Percentiles rank a stretch among this genome's conserved stretches.
phyloP scores from a whole-genome alignment of 2,113 vertebrate genomes.

The Petrocephalus microphthalmus region DNA sequence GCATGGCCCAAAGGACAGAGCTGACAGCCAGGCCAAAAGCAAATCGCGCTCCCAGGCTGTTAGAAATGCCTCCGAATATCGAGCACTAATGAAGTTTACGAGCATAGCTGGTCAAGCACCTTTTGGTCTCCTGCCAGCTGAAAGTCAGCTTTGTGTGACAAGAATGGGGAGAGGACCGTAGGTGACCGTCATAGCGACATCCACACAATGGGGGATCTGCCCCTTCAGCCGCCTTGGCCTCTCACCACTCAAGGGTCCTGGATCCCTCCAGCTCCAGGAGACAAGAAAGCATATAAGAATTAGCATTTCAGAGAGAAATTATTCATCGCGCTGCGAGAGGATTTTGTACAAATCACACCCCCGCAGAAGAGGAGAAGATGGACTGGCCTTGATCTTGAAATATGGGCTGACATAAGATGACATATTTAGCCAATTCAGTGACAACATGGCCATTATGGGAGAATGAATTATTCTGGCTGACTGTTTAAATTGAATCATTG shows the following conservation, averaged over 20 bases:
- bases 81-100: background rate
- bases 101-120: background rate
- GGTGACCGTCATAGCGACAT: background rate
- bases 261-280: constrained; percentile 62
- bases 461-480: background rate
- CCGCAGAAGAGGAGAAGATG: background rate
- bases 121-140: background rate
- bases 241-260: constrained; percentile 74
- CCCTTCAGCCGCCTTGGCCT: background rate
- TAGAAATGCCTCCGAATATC: background rate
- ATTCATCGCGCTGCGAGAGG: constrained; percentile 5
- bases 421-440: background rate
- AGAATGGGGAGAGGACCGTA: background rate
- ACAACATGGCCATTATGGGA: background rate
- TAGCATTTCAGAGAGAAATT: constrained; percentile 24
- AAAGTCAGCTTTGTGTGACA: constrained; percentile 13
- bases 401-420: constrained; percentile 7
- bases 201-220: background rate
- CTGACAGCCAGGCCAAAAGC: background rate
- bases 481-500: background rate
- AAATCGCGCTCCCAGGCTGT: background rate
- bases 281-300: constrained; percentile 32
- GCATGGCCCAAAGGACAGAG: too few relatives aligned
- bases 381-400: constrained; percentile 12
- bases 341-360: background rate